Conservation (phyloP, 2,888 invertebrate species). For the Eristalinus sepulchralis region DNA sequence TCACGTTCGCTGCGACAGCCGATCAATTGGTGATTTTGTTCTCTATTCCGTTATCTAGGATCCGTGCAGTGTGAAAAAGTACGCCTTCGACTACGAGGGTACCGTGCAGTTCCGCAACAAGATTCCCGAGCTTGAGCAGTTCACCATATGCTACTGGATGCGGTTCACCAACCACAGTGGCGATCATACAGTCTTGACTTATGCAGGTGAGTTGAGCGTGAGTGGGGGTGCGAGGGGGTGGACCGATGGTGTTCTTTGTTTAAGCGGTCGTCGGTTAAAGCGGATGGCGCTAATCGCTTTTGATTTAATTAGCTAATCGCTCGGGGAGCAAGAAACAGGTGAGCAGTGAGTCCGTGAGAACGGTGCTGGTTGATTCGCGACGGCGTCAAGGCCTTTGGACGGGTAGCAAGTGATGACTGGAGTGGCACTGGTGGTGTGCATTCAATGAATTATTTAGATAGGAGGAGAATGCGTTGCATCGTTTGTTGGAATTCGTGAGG, state of each 20-base stretch:
- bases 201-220: conserved; percentile 85
- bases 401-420: not conserved
- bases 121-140: conserved; percentile 89
- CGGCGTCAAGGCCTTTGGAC: not conserved
- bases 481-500: not conserved
- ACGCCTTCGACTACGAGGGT: conserved; percentile 86
- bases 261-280: not conserved
- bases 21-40: conserved; percentile 13
- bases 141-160: conserved; percentile 91
- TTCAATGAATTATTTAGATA: not conserved
- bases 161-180: conserved; percentile 91
- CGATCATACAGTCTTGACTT: conserved; percentile 92
- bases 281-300: not conserved
- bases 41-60: conserved; percentile 78
- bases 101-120: conserved; percentile 87
- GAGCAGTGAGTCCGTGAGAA: not conserved
- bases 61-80: conserved; percentile 86
- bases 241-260: not conserved
- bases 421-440: not conserved
- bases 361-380: not conserved
- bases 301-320: not conserved
- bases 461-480: not conserved
- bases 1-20: not conserved
- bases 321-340: not conserved
- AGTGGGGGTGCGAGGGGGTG: not conserved